phyloP scores from a whole-genome alignment of 2,113 vertebrate species.

The Urocynchramus pylzowi region DNA sequence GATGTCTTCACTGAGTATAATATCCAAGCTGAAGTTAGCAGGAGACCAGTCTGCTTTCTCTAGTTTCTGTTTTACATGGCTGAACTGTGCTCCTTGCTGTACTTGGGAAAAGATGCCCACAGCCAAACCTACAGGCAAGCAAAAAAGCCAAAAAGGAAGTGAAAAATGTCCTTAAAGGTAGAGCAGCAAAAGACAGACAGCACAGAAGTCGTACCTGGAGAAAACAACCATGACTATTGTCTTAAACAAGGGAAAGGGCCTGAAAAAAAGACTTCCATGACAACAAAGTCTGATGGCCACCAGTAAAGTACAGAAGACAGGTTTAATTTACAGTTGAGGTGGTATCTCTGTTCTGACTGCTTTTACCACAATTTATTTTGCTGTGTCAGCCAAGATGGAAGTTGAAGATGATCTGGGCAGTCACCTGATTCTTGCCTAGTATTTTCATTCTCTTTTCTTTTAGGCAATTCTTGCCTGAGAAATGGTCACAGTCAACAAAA shows the following conservation, averaged over 20 bases:
- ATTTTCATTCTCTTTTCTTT: background rate
- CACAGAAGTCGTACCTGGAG: background rate
- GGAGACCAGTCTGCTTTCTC: background rate
- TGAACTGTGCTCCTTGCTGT: background rate
- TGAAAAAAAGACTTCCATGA: background rate
- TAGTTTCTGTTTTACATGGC: background rate
- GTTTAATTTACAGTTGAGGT: background rate
- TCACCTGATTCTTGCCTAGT: background rate
- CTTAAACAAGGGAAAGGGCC: background rate
- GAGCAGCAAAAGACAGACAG: background rate
- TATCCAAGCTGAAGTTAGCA: background rate
- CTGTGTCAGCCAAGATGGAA: background rate
- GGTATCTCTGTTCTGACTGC: background rate
- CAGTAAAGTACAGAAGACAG: background rate
- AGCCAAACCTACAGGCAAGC: background rate
- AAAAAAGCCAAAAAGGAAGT: background rate
- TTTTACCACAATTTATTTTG: background rate
- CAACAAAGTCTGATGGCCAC: background rate
- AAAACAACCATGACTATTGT: background rate
- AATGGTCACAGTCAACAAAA: background rate
- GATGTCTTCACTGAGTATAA: background rate
- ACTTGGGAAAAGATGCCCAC: background rate
- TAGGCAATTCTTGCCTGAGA: background rate
- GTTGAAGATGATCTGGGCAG: background rate
- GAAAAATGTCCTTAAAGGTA: background rate